Base-by-base conservation (phyloP, 2,888 invertebrate genomes). In the Rhorus exstirpatorius region DNA sequence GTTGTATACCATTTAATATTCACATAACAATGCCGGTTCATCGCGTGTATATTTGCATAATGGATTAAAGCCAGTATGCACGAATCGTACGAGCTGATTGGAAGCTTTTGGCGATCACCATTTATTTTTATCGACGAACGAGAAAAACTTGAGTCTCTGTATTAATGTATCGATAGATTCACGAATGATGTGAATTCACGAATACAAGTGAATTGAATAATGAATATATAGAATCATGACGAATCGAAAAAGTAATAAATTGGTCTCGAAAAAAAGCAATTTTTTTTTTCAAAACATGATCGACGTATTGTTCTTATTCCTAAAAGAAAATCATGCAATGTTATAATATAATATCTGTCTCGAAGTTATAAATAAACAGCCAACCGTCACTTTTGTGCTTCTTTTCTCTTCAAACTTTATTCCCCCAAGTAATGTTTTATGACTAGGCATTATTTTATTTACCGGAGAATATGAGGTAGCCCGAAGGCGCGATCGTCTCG, bases 11-110 rank as follows among this genome's bases (percentile, higher is more conserved):
- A 51, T 4, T 21, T 19, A 21, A 7, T 10, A 51, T 21, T 51
- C 51, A 51, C 19, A 19, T 19, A 19, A 21, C 24, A 58, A 17
- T 60, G 58, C 7, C 14, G 55, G 55, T 10, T 44, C 14, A 26
- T 17, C 19, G 19, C 4, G 14, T 51, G 58, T 58, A 70, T 26
- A 41, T 55, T 70, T 46, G 71, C 71, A 55, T 71, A 71, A 26
- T 26, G 12, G 71, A 71, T 71, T 58, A 26, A 44, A 46, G 10
- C 31, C n/a, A n/a, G 14, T 12, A 19, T 17, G 58, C 24, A 46
- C 58, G 31, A 31, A 24, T 41, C 10, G 41, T 26, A 14, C 14
- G 24, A 21, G 12, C 19, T 10, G 21, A 61, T 38, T 61, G 8
- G 8, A 35, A 58, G 31, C 31, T 35, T 14, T 35, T n/a, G n/a